Conservation (phyloP, 2,113 vertebrate species). For the Spizaetus ornatus region DNA sequence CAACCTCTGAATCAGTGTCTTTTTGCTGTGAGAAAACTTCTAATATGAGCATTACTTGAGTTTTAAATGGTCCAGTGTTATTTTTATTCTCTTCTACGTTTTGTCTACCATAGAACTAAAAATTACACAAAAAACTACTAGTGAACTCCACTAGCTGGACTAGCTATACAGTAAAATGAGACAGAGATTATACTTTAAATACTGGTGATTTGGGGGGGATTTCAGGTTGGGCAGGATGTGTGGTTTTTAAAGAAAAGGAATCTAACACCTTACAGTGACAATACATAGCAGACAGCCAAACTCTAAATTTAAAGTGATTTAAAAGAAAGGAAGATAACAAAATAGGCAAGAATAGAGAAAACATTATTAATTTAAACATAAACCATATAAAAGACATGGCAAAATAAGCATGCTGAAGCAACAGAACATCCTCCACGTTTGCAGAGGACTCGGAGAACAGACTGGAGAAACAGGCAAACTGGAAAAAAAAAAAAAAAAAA, state of each 20-base stretch:
- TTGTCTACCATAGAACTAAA: not conserved
- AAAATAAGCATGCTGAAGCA: not conserved
- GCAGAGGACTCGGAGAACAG: not conserved
- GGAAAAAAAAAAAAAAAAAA: not conserved
- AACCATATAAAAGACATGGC: not conserved
- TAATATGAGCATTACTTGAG: not conserved
- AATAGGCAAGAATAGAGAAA: not conserved
- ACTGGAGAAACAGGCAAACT: not conserved
- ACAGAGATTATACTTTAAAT: not conserved
- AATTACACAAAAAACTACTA: not conserved
- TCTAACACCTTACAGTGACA: not conserved
- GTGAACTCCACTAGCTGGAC: not conserved
- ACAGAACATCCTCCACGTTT: not conserved
- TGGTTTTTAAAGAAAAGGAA: not conserved
- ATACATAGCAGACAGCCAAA: not conserved
- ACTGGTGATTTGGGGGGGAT: fast-evolving
- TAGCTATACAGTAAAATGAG: not conserved
- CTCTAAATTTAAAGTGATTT: not conserved
- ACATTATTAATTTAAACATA: not conserved
- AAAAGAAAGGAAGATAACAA: not conserved
- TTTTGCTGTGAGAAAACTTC: not conserved
- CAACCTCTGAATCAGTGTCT: not conserved
- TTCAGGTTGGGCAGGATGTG: not conserved
- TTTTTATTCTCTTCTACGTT: not conserved
- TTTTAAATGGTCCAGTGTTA: not conserved